A percentile compares a stretch with the other conserved stretches of the same genome.
phyloP scores from a whole-genome alignment of 2,888 invertebrate species.

The Xanthorhoe designata region DNA sequence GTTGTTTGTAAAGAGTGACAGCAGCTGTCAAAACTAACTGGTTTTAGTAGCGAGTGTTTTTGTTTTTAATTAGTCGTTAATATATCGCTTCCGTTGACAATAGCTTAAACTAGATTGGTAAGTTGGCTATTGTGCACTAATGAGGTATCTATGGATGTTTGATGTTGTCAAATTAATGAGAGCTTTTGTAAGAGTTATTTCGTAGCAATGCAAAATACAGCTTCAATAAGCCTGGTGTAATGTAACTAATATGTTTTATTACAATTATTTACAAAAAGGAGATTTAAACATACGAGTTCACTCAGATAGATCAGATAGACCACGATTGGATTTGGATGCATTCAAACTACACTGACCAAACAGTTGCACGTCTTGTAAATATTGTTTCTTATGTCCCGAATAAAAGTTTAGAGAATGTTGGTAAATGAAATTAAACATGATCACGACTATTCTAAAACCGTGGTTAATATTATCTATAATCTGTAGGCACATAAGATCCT shows the following conservation, averaged over 20 bases:
- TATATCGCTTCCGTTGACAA: constrained; percentile 63
- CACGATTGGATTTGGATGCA: too few species aligned
- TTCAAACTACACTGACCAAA: too few species aligned
- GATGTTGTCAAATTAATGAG: constrained; percentile 13
- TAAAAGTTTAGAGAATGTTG: too few species aligned
- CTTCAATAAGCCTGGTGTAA: neutral
- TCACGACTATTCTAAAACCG: too few species aligned
- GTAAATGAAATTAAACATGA: too few species aligned
- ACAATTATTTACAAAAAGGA: too few species aligned
- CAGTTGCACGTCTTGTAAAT: too few species aligned
- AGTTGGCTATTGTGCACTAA: constrained; percentile 22
- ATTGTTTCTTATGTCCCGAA: too few species aligned
- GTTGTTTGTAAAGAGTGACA: constrained; percentile 61
- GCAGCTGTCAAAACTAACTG: constrained; percentile 62
- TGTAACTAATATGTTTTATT: too few species aligned
- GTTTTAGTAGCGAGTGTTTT: constrained; percentile 48
- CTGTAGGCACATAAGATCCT: too few species aligned
- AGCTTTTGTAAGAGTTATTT: neutral
- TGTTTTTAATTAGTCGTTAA: constrained; percentile 66
- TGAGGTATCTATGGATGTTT: constrained; percentile 13
- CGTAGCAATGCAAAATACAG: neutral
- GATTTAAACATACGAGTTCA: neutral
- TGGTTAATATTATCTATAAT: too few species aligned
- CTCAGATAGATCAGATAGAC: too few species aligned
- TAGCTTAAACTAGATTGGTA: constrained; percentile 38